Evolutionary conservation across 2,113 vertebrate species (phyloP), one percentile per base, ranked within the genome.

Genomic region (Hypanus sabinus): DNA sequence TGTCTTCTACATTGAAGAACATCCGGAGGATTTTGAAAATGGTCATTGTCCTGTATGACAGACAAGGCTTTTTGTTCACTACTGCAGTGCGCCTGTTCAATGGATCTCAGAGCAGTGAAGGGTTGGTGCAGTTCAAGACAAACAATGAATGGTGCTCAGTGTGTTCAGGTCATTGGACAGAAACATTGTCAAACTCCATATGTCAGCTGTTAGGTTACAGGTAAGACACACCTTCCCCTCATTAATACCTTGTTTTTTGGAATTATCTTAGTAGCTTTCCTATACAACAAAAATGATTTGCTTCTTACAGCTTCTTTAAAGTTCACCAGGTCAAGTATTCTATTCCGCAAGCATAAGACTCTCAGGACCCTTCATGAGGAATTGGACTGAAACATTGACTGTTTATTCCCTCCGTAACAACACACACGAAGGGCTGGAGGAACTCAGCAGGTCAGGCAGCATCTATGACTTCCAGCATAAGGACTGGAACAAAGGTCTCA

Each of bases 181-280:
- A 94, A 24, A 75, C 96, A 6, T 95, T 97, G 95, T 97, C 98
- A 79, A 75, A 94, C 94, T 96, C 96, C 76, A 96, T 97, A 95
- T 99, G 99, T 94, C 96, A 95, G 27, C 96, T 97, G 57, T 94
- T 99, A 94, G 97, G 98, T 33, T 96, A 97, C 94, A 97, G 97
- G 98, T 99, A 95, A 94, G 95, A 77, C 0, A 33, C 60, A 16
- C 33, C 22, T 95, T 94, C 91, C 57, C 27, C n/a, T 88, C 4
- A 88, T 88, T 62, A 27, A 30, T 8, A 18, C n/a, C 81, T 68
- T 18, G 18, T 65, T 30, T 65, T 88, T 1, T 24, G 9, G 22
- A 33, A 80, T 16, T 38, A 1, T 18, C 46, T 81, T 46, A 46
- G 36, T 36, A 20, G 3, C 20, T 36, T 46, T 46, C 27, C 73